A percentile compares a stretch with the other conserved stretches of the same genome.
Evolutionary conservation across 2,888 invertebrate species (phyloP).

Genomic region (Bombylius discolor): DNA sequence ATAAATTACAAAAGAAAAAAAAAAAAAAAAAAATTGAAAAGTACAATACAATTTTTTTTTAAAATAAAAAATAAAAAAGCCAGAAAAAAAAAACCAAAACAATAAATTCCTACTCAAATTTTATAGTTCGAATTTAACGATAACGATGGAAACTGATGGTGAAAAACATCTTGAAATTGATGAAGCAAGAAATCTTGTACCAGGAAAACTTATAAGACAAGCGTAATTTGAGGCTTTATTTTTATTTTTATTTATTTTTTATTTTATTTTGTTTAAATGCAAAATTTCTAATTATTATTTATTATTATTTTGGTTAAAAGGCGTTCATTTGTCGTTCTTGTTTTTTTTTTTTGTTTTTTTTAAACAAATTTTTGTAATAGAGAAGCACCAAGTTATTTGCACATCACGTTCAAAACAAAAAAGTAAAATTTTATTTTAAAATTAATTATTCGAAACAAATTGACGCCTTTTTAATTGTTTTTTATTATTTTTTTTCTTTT

Average conservation of each 20-base stretch:
- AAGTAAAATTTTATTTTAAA: too few species aligned
- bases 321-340: not conserved
- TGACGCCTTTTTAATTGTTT: not conserved
- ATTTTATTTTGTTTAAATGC: conserved; percentile 4
- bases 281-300: not conserved
- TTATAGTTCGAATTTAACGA: not conserved
- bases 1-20: too few species aligned
- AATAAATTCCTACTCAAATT: not conserved
- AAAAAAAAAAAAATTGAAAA: too few species aligned
- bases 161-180: not conserved
- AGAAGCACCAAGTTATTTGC: too few species aligned
- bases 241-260: conserved; percentile 14
- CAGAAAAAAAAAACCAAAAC: too few species aligned
- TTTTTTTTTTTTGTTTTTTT: not conserved
- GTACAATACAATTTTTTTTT: too few species aligned
- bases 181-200: conserved; percentile 6
- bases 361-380: not conserved
- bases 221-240: conserved; percentile 19
- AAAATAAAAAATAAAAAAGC: too few species aligned
- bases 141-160: not conserved
- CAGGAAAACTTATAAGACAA: conserved; percentile 24
- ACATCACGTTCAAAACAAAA: too few species aligned
- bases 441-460: not conserved
- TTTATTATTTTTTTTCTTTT: not conserved
- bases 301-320: conserved; percentile 1